A percentile compares a stretch with the other conserved stretches of the same genome.
Evolutionary conservation across 2,113 vertebrate genomes (phyloP).

Genomic region (Periophthalmus modestus): DNA sequence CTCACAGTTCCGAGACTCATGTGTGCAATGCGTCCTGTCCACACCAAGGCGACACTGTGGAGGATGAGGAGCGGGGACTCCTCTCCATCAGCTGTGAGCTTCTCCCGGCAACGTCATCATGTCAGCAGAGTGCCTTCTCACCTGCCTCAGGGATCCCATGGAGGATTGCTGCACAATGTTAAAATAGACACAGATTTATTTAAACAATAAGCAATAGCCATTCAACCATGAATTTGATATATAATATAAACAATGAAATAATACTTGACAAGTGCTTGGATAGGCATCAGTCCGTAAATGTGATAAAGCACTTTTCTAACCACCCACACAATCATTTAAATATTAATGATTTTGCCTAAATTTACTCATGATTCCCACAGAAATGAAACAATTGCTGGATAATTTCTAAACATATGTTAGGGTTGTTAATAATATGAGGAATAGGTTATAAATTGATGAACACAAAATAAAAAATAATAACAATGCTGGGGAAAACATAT

Average conservation of each 20-base stretch:
- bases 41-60: conserved; percentile 41
- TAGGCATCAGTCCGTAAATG: neutral
- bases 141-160: conserved; percentile 68
- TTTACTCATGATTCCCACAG: conserved; percentile 10
- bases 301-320: conserved; percentile 9
- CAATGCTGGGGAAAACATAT: neutral
- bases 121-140: conserved; percentile 54
- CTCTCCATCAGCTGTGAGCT: conserved; percentile 74
- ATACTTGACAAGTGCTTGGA: too few species aligned
- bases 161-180: conserved; percentile 44
- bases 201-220: too few species aligned
- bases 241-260: too few species aligned
- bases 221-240: too few species aligned
- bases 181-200: neutral
- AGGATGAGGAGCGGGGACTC: conserved; percentile 62
- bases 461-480: neutral
- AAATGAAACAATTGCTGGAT: too few species aligned
- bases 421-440: neutral
- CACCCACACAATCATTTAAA: conserved; percentile 41
- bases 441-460: neutral
- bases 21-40: conserved; percentile 40
- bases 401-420: neutral
- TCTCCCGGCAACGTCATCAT: conserved; percentile 70
- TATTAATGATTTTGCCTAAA: conserved; percentile 43
- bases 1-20: conserved; percentile 46